Evolutionary conservation across 2,113 vertebrate species (phyloP), one percentile per base, ranked within the genome.

Genomic region (Thunnus thynnus): DNA sequence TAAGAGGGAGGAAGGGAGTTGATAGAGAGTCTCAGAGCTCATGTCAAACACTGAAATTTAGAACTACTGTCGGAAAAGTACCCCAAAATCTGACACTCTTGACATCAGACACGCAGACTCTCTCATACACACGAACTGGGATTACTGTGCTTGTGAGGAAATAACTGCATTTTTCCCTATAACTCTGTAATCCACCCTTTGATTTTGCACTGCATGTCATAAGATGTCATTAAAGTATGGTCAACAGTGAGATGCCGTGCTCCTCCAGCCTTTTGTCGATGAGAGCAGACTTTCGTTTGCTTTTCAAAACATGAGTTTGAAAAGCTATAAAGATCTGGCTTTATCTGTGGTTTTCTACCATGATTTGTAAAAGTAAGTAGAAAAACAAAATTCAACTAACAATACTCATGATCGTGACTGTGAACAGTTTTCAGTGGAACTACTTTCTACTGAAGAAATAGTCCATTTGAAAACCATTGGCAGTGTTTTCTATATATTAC

Each of bases 41-140:
- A 13, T 83, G 90, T 91, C 78, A 86, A 79, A 86, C 77, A 75
- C 61, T 57, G 32, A 80, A 70, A 84, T 83, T 75, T 61, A 64
- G 52, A 81, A 73, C 58, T 82, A n/a, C 60, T 73, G 77, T 82
- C 17, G 58, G 66, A 79, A 56, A 76, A 47, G 73, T 27, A 46
- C 12, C 48, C 32, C 27, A 76, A 83, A 80, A 66, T 64, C 72
- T 82, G 71, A 88, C 80, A 63, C 72, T 51, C 54, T n/a, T 82
- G 57, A 82, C 73, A 84, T 80, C 79, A 83, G 63, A 80, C 72
- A 62, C 60, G 13, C 48, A 73, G 61, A 68, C 47, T 18, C 48
- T 20, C 17, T 65, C 69, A 52, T 58, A 73, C 52, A 69, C 5
- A 18, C 56, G 16, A 51, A 0, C 41, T 70, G 79, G 56, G 63